Conservation (phyloP, 2,888 invertebrate species). For the Bursaphelenchus okinawaensis region DNA sequence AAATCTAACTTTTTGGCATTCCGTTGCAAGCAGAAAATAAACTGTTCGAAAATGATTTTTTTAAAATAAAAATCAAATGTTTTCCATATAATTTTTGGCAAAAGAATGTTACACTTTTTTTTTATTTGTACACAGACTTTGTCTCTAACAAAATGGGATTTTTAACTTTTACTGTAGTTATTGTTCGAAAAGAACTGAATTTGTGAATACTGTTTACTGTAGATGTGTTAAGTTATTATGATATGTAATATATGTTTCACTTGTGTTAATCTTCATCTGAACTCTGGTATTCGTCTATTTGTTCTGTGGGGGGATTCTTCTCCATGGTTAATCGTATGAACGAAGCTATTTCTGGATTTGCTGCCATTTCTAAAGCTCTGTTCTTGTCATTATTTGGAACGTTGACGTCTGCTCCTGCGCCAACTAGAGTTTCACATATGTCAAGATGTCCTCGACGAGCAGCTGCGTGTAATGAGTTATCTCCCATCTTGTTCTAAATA, state of each 20-base stretch:
- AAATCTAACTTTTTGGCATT: background rate
- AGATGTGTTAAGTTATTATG: background rate
- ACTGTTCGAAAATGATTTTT: no score
- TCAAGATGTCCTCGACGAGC: constrained; percentile 65
- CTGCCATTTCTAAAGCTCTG: constrained; percentile 63
- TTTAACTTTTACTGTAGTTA: no score
- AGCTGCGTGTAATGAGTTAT: constrained; percentile 67
- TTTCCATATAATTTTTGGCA: no score
- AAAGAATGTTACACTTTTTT: no score
- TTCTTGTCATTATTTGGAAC: constrained; percentile 64
- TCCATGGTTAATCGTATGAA: constrained; percentile 82
- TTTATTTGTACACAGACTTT: no score
- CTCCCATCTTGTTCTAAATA: constrained; percentile 67
- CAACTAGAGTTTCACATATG: constrained; percentile 63
- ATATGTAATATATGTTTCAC: background rate
- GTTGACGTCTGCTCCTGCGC: constrained; percentile 62
- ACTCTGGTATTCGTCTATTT: constrained; percentile 25
- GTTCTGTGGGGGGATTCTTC: constrained; percentile 82
- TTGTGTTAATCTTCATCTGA: constrained; percentile 24
- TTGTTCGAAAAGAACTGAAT: no score
- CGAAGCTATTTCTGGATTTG: constrained; percentile 59
- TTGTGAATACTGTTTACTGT: background rate
- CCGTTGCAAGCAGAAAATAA: background rate
- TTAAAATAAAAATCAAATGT: no score
- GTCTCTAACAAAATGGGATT: no score